Evolutionary conservation across 2,797 vertebrate genomes (phyloP), one percentile per base, ranked within the genome.

Genomic region (Scolopax bukidnonensis): DNA sequence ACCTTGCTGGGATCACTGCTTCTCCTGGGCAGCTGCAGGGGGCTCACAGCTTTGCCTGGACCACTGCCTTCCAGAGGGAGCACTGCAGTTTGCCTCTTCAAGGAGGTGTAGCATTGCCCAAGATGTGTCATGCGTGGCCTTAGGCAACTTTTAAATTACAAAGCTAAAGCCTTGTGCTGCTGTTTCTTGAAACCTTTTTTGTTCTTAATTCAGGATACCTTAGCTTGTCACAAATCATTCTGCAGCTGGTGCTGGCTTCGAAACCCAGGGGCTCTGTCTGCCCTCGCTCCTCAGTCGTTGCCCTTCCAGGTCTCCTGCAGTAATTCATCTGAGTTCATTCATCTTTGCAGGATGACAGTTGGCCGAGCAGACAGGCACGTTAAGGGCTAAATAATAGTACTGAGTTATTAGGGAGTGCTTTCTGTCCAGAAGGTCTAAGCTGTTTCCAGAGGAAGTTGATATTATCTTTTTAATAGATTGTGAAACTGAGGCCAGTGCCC

Each of bases 391-490:
- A 27, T 61, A 59, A 10, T 36, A 53, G 43, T 36, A 45, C 69
- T 47, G 36, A 36, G 28, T 70, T 60, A 63, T 68, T 38, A 50
- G 90, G 53, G n/a, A 92, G 43, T 41, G 9, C 74, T 92, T 84
- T 94, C 65, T 63, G 3, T 69, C 67, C 81, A 67, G 74, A 74
- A 76, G 27, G 57, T 43, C 65, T 75, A 36, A 87, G 90, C 56
- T 43, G 87, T 60, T 94, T 95, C 68, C 88, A 94, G 68, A 89
- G 90, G 87, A 89, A 93, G 64, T 19, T 91, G 87, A 87, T 94
- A 36, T 14, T 87, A 86, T 92, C 87, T 90, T 74, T 93, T 56
- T 56, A 76, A 77, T 12, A 50, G 80, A 56, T 69, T 56, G 77
- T 93, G 92, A 92, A 94, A 87, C 90, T 30, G 65, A 90, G 92